Percentiles rank a stretch among this genome's conserved stretches.
Conservation (phyloP, 2,888 invertebrate genomes). For the Thymelicus lineola region DNA sequence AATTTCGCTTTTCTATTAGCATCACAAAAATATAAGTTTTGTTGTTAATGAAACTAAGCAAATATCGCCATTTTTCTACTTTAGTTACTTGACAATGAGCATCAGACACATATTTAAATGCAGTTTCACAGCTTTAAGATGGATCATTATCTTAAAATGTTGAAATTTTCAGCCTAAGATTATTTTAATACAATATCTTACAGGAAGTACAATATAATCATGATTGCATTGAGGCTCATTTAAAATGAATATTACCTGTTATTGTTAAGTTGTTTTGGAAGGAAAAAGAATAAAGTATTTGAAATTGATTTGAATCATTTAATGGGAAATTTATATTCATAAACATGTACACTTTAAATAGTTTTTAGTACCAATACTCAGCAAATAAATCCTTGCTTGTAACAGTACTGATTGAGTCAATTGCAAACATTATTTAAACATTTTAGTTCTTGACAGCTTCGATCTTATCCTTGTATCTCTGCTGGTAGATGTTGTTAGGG, state of each 20-base stretch:
- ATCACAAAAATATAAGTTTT: too few relatives aligned
- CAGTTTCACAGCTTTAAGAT: too few relatives aligned
- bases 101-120: too few relatives aligned
- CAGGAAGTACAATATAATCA: too few relatives aligned
- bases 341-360: neutral
- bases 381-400: slow-evolving; percentile 9
- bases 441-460: slow-evolving; percentile 57
- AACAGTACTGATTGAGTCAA: slow-evolving; percentile 10
- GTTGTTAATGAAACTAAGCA: too few relatives aligned
- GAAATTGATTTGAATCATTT: neutral
- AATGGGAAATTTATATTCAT: neutral
- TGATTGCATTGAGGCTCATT: too few relatives aligned
- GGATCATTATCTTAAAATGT: too few relatives aligned
- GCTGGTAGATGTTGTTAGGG: slow-evolving; percentile 87
- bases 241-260: neutral
- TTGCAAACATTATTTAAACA: neutral
- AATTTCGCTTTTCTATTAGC: too few relatives aligned
- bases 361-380: slow-evolving; percentile 16
- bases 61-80: too few relatives aligned
- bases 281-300: neutral
- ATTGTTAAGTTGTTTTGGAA: neutral
- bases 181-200: too few relatives aligned
- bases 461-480: slow-evolving; percentile 85
- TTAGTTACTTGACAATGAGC: too few relatives aligned
- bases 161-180: too few relatives aligned